Conservation (phyloP, 2,113 vertebrate species). For the Eidolon helvum region DNA sequence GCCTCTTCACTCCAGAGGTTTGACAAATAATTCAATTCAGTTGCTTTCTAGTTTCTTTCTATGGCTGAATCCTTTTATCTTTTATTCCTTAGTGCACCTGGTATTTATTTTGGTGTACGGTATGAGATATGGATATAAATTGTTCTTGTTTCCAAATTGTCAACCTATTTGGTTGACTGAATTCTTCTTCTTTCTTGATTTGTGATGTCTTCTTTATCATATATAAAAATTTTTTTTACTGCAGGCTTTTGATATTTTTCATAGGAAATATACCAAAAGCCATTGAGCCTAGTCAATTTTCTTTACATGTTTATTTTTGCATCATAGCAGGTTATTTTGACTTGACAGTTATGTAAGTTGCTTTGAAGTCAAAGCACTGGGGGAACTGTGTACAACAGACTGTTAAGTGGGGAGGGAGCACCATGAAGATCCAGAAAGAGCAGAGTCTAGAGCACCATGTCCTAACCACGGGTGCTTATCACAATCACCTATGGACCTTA, state of each 20-base stretch:
- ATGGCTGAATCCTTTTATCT: slow-evolving; percentile 27
- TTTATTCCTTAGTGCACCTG: slow-evolving; percentile 27
- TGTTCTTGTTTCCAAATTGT: slow-evolving; percentile 39
- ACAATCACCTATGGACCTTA: not conserved
- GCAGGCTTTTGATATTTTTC: not conserved
- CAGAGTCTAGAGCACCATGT: not conserved
- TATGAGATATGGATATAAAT: not conserved
- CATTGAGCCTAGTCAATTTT: not conserved
- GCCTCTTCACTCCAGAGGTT: slow-evolving; percentile 35
- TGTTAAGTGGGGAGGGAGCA: not conserved
- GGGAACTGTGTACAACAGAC: not conserved
- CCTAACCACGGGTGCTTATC: not conserved
- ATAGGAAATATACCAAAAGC: not conserved
- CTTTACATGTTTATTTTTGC: slow-evolving; percentile 4
- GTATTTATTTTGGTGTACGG: slow-evolving; percentile 26
- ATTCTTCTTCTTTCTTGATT: slow-evolving; percentile 15
- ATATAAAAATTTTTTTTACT: not conserved
- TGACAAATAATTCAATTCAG: slow-evolving; percentile 50
- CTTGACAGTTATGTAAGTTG: not conserved
- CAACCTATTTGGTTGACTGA: not conserved
- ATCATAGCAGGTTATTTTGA: not conserved
- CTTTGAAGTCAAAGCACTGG: not conserved
- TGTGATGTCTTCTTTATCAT: slow-evolving; percentile 35
- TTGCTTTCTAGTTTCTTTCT: slow-evolving; percentile 46
- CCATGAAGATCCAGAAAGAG: not conserved